These are phyloP conservation scores for Schizothorax lantsangensis DNA, from an alignment of 2,797 vertebrate species.

Conservation along the genomic window DNA sequence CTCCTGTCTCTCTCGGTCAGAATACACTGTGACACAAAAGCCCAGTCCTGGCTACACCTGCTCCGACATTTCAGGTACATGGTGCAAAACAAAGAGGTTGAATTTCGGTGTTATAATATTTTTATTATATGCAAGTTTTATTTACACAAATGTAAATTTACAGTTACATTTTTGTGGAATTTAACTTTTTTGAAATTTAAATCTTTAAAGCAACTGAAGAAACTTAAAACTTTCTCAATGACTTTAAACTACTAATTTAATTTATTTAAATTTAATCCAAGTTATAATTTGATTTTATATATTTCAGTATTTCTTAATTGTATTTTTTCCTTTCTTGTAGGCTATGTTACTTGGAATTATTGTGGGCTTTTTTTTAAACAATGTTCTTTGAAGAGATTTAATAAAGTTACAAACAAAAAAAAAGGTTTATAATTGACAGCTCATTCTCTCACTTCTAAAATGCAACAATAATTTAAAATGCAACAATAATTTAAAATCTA, in stretches of 20 bases:
- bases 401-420: too few species aligned
- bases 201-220: background rate
- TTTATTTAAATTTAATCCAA: background rate
- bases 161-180: background rate
- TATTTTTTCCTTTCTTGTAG: background rate
- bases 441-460: too few species aligned
- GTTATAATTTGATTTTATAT: background rate
- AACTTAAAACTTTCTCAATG: background rate
- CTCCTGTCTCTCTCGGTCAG: background rate
- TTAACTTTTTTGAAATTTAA: too few species aligned
- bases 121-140: background rate
- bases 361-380: background rate
- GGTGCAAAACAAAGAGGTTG: background rate
- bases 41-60: constrained; percentile 36
- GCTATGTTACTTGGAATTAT: background rate
- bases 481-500: background rate
- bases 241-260: background rate
- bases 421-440: too few species aligned
- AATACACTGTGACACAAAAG: constrained; percentile 26
- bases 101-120: background rate
- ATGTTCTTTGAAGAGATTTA: background rate
- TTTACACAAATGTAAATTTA: background rate
- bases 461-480: background rate
- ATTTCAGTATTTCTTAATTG: background rate
- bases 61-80: constrained; percentile 51